These are phyloP conservation scores for Actinernus sp. DNA, from an alignment of 92 coral and sea anemone species.

Conservation along the genomic window DNA sequence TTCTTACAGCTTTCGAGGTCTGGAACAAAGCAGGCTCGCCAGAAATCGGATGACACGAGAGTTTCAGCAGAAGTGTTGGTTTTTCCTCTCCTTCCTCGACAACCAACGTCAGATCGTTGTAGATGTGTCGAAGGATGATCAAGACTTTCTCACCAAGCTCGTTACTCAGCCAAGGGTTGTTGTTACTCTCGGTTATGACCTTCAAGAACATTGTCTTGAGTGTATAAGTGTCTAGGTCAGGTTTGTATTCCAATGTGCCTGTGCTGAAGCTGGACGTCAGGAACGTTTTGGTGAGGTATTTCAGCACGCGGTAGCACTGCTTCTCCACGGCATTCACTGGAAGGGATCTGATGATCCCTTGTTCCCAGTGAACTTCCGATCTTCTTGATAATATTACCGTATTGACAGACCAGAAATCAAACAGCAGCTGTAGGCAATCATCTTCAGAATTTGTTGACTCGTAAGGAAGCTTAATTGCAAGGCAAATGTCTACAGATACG, in stretches of 20 bases:
- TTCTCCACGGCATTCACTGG: conserved; percentile 32
- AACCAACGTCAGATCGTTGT: conserved; percentile 16
- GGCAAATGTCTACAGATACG: conserved; percentile 62
- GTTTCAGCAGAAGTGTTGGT: no score
- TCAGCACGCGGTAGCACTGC: conserved; percentile 46
- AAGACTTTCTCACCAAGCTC: conserved; percentile 14
- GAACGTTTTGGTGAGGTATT: conserved; percentile 46
- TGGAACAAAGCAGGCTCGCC: conserved; percentile 44
- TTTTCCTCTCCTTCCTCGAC: no score
- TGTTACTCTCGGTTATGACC: conserved; percentile 8
- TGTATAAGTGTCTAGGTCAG: conserved; percentile 48
- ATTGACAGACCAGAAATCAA: conserved; percentile 64
- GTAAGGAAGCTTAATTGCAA: conserved; percentile 55
- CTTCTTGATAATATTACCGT: conserved; percentile 40
- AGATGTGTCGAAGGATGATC: conserved; percentile 13
- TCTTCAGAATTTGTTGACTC: not conserved
- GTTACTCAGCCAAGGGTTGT: conserved; percentile 10
- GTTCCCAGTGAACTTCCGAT: conserved; percentile 48
- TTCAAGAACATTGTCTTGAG: conserved; percentile 48
- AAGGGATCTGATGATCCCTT: conserved; percentile 11
- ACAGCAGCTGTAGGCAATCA: conserved; percentile 52
- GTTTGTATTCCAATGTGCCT: conserved; percentile 50
- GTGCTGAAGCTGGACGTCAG: conserved; percentile 47
- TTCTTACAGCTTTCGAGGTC: conserved; percentile 7
- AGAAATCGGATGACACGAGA: conserved; percentile 21